Evolutionary conservation across 2,888 invertebrate genomes (phyloP).

Genomic region (Iselma pallidipennis): DNA sequence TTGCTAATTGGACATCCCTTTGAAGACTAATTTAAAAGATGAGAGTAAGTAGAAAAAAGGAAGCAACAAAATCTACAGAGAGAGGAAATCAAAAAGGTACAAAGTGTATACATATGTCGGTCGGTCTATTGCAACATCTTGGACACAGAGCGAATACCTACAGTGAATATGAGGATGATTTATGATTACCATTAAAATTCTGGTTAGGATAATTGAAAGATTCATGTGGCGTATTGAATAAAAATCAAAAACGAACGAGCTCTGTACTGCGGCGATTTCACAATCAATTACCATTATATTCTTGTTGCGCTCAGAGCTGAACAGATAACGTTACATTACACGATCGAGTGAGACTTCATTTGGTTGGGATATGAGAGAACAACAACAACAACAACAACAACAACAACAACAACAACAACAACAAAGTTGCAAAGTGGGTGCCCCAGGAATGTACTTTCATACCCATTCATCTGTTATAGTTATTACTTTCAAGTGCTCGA

Average conservation of each 20-base stretch:
- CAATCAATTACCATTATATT: constrained; percentile 10
- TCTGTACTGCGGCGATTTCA: constrained; percentile 7
- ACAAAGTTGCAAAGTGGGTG: constrained; percentile 7
- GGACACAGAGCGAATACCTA: neutral
- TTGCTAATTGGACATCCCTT: neutral
- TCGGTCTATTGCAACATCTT: neutral
- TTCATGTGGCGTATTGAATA: constrained; percentile 10
- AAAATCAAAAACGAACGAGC: constrained; percentile 8
- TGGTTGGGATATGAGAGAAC: neutral
- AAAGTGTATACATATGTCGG: too few relatives aligned
- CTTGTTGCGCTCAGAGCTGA: constrained; percentile 8
- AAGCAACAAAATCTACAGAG: too few relatives aligned
- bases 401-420: neutral
- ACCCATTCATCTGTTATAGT: constrained; percentile 2
- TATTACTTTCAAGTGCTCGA: neutral
- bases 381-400: neutral
- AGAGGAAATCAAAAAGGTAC: too few relatives aligned
- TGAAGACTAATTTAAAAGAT: neutral
- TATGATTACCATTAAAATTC: constrained; percentile 4
- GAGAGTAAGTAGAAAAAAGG: neutral
- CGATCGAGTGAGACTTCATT: constrained; percentile 7
- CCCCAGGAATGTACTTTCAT: neutral
- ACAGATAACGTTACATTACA: constrained; percentile 10
- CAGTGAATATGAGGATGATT: constrained; percentile 4
- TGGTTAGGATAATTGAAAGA: constrained; percentile 8